Percentiles rank a stretch among this genome's conserved stretches.
Evolutionary conservation across 2,888 invertebrate genomes (phyloP).

Genomic region (Salticus scenicus): DNA sequence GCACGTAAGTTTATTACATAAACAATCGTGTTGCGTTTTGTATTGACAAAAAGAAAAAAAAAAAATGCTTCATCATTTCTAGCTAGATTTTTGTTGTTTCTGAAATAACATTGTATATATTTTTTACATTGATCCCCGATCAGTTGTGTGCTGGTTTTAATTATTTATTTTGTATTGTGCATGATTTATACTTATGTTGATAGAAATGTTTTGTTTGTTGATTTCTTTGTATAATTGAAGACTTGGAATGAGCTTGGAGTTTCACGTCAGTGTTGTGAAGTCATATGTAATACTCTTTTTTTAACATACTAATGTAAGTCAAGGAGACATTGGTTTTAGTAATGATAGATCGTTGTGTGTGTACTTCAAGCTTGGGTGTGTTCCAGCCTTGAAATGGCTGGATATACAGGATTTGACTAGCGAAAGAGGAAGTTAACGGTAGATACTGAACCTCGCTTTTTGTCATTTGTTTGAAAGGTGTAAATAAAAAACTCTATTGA

Average conservation of each 20-base stretch:
- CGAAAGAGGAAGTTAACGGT: slow-evolving; percentile 41
- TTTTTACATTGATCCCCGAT: too few species aligned
- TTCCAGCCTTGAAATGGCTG: slow-evolving; percentile 48
- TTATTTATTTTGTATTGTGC: too few species aligned
- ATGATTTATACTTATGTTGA: too few species aligned
- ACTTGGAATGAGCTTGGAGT: too few species aligned
- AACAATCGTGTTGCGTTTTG: slow-evolving; percentile 46
- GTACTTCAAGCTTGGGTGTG: slow-evolving; percentile 45
- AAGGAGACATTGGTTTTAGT: slow-evolving; percentile 17
- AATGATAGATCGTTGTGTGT: slow-evolving; percentile 1
- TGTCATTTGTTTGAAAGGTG: neutral
- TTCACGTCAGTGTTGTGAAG: too few species aligned
- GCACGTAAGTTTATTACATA: slow-evolving; percentile 86
- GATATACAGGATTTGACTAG: slow-evolving; percentile 35
- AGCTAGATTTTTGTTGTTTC: neutral
- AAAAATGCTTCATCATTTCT: slow-evolving; percentile 32
- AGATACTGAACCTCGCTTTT: neutral
- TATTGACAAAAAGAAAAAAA: too few species aligned
- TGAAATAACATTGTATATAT: too few species aligned
- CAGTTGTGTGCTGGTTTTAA: too few species aligned
- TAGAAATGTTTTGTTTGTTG: too few species aligned
- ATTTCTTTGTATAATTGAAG: too few species aligned
- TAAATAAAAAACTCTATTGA: neutral
- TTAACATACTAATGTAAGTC: neutral
- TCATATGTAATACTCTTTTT: neutral